Percentiles rank a stretch among this genome's conserved stretches.
Evolutionary conservation across 53 echinoderm and acorn worm genomes (phyloP).

Genomic region (Astropecten irregularis): DNA sequence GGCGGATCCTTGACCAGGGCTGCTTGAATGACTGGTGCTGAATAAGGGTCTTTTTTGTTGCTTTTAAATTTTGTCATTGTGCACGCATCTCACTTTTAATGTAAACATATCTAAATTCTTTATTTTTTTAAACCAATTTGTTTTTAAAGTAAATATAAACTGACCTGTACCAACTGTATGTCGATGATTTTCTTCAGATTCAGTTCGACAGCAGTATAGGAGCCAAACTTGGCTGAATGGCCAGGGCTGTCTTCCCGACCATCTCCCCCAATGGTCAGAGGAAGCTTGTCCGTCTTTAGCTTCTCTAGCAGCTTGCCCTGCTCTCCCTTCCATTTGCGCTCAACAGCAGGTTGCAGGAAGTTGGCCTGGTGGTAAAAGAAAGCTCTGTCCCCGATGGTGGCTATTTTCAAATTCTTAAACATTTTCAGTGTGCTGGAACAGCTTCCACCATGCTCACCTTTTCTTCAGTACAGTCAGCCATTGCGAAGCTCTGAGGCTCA

Average conservation of each 20-base stretch:
- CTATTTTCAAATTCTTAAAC: constrained; percentile 4
- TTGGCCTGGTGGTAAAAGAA: constrained; percentile 26
- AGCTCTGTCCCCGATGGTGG: constrained; percentile 9
- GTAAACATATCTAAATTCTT: too few species aligned
- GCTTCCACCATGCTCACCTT: too few species aligned
- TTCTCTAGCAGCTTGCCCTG: neutral
- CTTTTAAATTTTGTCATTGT: too few species aligned
- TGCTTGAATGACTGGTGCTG: too few species aligned
- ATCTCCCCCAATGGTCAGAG: constrained; percentile 37
- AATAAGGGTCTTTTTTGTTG: too few species aligned
- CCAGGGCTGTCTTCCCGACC: constrained; percentile 48
- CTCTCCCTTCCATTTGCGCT: neutral
- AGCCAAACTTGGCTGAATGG: constrained; percentile 60
- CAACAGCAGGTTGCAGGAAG: constrained; percentile 28
- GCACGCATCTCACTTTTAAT: too few species aligned
- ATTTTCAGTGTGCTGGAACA: constrained; percentile 22
- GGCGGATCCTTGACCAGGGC: too few species aligned
- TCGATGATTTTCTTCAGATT: constrained; percentile 26
- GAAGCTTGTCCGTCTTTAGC: neutral
- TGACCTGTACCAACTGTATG: constrained; percentile 47
- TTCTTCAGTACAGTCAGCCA: too few species aligned
- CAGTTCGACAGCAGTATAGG: constrained; percentile 46
- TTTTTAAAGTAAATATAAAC: neutral
- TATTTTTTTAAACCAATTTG: neutral
- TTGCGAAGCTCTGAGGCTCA: too few species aligned